phyloP scores from a whole-genome alignment of 2,888 invertebrate species.

The Myopa tessellatipennis region DNA sequence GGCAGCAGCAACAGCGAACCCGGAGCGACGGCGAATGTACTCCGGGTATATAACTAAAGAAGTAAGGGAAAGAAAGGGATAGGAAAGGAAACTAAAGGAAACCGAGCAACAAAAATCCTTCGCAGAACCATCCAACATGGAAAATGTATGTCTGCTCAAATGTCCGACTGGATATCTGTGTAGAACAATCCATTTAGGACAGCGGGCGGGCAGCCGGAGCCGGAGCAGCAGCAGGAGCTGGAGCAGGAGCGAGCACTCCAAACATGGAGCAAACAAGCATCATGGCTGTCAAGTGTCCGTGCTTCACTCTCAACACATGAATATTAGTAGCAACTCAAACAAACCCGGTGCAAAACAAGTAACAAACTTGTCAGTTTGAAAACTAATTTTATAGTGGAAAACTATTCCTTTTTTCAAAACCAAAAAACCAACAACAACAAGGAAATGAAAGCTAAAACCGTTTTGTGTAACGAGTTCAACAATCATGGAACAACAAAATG shows the following conservation, averaged over 20 bases:
- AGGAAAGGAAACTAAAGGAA: neutral
- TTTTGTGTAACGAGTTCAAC: neutral
- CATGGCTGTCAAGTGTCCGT: constrained; percentile 14
- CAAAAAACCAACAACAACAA: neutral
- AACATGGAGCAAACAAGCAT: neutral
- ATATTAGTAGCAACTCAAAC: neutral
- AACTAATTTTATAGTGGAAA: no score
- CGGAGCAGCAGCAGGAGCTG: neutral
- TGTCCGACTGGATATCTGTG: constrained; percentile 1
- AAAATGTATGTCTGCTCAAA: neutral
- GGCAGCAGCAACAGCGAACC: constrained; percentile 10
- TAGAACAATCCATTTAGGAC: neutral
- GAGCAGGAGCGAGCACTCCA: neutral
- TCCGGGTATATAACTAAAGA: neutral
- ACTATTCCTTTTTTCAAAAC: neutral
- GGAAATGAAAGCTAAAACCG: neutral
- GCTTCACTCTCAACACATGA: constrained; percentile 6
- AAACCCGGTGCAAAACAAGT: no score
- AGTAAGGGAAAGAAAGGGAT: constrained; percentile 18
- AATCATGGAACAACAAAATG: no score
- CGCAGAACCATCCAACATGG: neutral
- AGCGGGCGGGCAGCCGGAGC: constrained; percentile 17
- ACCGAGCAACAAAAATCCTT: neutral
- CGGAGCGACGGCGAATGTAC: constrained; percentile 1
- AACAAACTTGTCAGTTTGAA: no score